Base-by-base conservation (phyloP, 1,140 invertebrate species). In the Cataglyphis hispanica region DNA sequence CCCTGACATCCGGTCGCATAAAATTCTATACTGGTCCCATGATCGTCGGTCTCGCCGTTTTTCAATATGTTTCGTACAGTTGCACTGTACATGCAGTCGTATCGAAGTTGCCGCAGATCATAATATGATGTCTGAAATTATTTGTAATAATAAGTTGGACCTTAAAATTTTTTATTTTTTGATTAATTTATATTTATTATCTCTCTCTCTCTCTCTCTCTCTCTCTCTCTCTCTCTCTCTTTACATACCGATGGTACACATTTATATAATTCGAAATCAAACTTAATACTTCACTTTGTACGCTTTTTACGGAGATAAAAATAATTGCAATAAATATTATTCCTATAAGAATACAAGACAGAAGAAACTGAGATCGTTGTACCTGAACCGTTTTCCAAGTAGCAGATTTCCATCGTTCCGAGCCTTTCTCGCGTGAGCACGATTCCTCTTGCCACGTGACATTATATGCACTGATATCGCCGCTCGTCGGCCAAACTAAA, bases 401-500 rank as follows among this genome's bases (percentile, higher is more conserved):
- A 22, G 2, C 6, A 7, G 13, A 34, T 31, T 83, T 90, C 74
- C 72, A 85, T 11, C 19, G 74, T n/a, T 61, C 46, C 11, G 46
- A 2, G 43, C 27, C 66, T 88, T 64, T 80, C 66, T 60, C 61
- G 64, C 61, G 85, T 6, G 86, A 40, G 19, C 89, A 93, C n/a
- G 87, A 86, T 25, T 91, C 91, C 58, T 91, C 75, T 22, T 63
- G 85, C 91, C 91, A 92, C n/a, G 86, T 89, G 61, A 93, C 81
- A 56, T 93, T 93, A 78, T 92, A 93, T 43, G 69, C 84, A 10
- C 56, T 76, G 4, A 84, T 89, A 1, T 91, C 69, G 8, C 61
- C 31, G 67, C 88, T 88, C 6, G 66, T 50, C 8, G 92, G 86
- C 92, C 92, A 93, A 19, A 91, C 88, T 10, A 93, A 22, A n/a